Conservation (phyloP, 2,113 vertebrate genomes). For the Trematocara unimaculatum region DNA sequence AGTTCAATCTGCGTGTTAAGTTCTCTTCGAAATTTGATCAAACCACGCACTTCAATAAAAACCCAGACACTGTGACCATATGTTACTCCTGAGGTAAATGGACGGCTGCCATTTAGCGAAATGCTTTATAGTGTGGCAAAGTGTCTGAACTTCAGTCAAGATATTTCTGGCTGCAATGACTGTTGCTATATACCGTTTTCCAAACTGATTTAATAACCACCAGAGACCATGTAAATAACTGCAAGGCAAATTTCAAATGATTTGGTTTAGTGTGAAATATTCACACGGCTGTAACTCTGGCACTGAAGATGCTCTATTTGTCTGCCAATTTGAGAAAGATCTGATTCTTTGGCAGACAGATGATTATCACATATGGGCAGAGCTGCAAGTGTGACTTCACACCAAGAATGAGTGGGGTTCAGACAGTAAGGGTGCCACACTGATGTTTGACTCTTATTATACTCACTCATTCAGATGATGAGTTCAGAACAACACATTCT, state of each 20-base stretch:
- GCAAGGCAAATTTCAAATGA: neutral
- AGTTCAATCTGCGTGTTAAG: neutral
- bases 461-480: neutral
- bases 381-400: conserved; percentile 14
- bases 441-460: neutral
- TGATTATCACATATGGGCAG: conserved; percentile 13
- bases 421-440: neutral
- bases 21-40: neutral
- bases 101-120: neutral
- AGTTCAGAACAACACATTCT: neutral
- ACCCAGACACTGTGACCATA: neutral
- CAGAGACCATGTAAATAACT: neutral
- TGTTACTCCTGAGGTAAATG: neutral
- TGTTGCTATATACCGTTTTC: neutral
- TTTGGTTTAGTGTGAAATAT: neutral
- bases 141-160: neutral
- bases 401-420: neutral
- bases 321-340: neutral
- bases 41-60: neutral
- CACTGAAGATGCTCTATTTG: neutral
- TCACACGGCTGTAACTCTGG: neutral
- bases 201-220: neutral
- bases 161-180: neutral
- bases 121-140: neutral
- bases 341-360: neutral